Conservation (phyloP, 2,888 invertebrate genomes). For the Nemurella pictetii region DNA sequence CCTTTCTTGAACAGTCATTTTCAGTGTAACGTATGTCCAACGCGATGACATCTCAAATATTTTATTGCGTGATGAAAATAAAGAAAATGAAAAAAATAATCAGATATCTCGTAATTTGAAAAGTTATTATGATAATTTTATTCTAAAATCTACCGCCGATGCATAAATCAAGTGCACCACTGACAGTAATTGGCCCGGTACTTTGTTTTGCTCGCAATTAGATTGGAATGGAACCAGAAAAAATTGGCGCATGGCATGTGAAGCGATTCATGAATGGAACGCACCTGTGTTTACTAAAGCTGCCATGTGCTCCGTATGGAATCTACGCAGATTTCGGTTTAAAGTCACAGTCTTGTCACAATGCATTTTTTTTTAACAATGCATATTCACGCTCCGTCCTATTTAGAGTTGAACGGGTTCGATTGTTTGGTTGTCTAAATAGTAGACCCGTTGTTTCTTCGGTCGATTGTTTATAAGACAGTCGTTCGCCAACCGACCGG, state of each 20-base stretch:
- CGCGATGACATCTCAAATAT: background rate
- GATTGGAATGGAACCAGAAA: background rate
- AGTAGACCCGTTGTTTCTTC: background rate
- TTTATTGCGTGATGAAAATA: background rate
- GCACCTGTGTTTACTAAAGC: background rate
- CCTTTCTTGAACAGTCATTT: background rate
- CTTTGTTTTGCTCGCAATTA: constrained; percentile 1
- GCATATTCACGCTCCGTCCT: background rate
- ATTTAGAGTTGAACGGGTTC: background rate
- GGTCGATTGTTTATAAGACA: background rate
- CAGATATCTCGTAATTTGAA: background rate
- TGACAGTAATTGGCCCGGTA: constrained; percentile 4
- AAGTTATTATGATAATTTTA: constrained; percentile 4
- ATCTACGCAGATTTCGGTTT: background rate
- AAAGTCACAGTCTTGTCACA: background rate
- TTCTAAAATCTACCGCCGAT: background rate
- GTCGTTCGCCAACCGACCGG: background rate
- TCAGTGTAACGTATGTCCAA: background rate
- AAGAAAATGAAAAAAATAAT: background rate
- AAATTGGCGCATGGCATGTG: background rate
- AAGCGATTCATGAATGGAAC: background rate
- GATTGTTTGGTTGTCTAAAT: background rate
- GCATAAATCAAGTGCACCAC: background rate
- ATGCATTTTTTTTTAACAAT: background rate
- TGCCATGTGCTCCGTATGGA: no score